Evolutionary conservation across 2,888 invertebrate genomes (phyloP).

Genomic region (Thereva unica): DNA sequence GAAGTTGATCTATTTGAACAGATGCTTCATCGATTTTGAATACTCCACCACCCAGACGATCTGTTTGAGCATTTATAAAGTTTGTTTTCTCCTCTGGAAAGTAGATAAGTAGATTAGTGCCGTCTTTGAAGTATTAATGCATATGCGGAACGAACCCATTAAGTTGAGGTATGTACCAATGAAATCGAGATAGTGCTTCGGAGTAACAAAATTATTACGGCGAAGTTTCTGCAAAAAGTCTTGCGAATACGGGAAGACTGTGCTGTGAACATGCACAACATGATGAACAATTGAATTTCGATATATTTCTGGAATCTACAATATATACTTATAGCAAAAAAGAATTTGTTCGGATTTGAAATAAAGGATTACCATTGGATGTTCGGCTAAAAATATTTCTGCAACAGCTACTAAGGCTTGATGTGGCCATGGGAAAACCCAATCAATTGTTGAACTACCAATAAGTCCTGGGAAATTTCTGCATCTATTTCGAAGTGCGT

Average conservation of each 20-base stretch:
- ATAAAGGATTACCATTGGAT: conserved; percentile 54
- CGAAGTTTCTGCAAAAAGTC: conserved; percentile 76
- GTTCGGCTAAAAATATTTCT: conserved; percentile 80
- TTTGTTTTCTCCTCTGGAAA: conserved; percentile 52
- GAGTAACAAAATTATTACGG: conserved; percentile 85
- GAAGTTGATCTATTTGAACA: conserved; percentile 76
- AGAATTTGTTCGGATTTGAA: background rate
- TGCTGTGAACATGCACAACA: conserved; percentile 83
- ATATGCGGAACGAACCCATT: conserved; percentile 59
- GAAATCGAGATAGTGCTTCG: conserved; percentile 89
- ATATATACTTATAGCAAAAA: background rate
- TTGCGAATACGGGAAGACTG: conserved; percentile 70
- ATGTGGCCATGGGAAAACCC: conserved; percentile 93
- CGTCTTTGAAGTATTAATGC: background rate
- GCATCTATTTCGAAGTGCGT: conserved; percentile 79
- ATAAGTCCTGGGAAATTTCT: conserved; percentile 91
- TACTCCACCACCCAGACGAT: conserved; percentile 55
- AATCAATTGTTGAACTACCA: conserved; percentile 90
- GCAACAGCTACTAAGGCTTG: conserved; percentile 89
- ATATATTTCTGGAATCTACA: conserved; percentile 68
- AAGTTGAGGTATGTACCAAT: conserved; percentile 78
- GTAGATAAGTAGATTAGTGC: background rate
- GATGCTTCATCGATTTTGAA: conserved; percentile 80
- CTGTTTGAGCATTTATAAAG: conserved; percentile 52
- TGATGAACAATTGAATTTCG: conserved; percentile 77